Evolutionary conservation across 2,113 vertebrate species (phyloP), one percentile per base, ranked within the genome.

Genomic region (Protobothrops mucrosquamatus): DNA sequence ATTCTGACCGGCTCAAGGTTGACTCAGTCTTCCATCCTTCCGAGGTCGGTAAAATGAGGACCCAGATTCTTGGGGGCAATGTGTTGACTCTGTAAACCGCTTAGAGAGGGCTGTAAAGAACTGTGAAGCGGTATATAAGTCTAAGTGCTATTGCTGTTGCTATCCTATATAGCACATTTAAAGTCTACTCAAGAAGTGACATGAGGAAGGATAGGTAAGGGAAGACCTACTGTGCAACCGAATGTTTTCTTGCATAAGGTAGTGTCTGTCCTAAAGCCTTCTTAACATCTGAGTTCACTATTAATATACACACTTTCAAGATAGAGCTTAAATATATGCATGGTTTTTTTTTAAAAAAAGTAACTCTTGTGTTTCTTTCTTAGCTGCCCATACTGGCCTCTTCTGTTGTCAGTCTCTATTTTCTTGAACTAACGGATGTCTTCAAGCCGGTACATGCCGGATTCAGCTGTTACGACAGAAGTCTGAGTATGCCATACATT

Each of bases 371-470:
- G 93, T 81, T 94, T 97, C 96, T 23, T 96, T 95, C n/a, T 91
- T 96, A 99, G 99, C 96, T 99, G 96, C 99, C 99, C 3, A 99
- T 99, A 95, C 94, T 99, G 97, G 98, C 99, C 24, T 99, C 99
- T 15, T 99, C 99, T 4, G 98, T 99, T 95, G 99, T 99, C 93
- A 99, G 99, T 93, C 98, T 99, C n/a, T 99, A 99, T 96, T 99
- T 99, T 95, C 98, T 99, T 93, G 99, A 99, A 96, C 98, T 99
- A 96, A 99, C 99, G 0, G 99, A 99, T 97, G 97, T 99, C 96
- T 99, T 99, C 97, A 99, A 99, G 95, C 99, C 99, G 0, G 99
- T 99, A 61, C 98, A 98, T 89, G 98, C 99, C 22, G 99, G 99
- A 89, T 99, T 99, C 96, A 99, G 97, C 96, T 99, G 99, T 97